Evolutionary conservation across 2,113 vertebrate species (phyloP).

Genomic region (Craseonycteris thonglongyai): DNA sequence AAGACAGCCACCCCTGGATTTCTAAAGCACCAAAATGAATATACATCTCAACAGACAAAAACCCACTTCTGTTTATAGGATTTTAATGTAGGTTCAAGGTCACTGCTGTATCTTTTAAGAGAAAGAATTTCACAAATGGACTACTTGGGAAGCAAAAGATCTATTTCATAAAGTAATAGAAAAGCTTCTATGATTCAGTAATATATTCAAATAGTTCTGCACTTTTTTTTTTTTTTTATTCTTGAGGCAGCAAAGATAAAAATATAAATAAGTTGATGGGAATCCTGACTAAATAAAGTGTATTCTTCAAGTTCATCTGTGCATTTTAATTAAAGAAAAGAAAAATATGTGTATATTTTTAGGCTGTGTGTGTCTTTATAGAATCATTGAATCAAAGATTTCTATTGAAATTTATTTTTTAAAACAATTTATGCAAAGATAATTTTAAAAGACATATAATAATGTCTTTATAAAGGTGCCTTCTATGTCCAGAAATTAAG

Average conservation of each 20-base stretch:
- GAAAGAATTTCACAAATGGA: not conserved
- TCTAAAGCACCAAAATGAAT: not conserved
- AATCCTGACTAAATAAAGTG: not conserved
- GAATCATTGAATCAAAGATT: not conserved
- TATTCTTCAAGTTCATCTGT: not conserved
- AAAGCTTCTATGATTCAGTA: not conserved
- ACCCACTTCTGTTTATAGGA: not conserved
- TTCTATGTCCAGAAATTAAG: not conserved
- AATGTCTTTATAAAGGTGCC: not conserved
- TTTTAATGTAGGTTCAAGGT: not conserved
- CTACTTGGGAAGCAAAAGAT: not conserved
- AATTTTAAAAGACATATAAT: not conserved
- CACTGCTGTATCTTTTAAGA: not conserved
- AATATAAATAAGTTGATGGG: not conserved
- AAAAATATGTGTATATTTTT: not conserved
- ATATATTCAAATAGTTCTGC: not conserved
- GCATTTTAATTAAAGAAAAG: not conserved
- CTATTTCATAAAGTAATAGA: not conserved
- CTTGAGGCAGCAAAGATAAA: not conserved
- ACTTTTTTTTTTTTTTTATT: not conserved
- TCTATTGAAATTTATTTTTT: not conserved
- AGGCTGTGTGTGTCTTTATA: not conserved
- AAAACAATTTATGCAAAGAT: not conserved
- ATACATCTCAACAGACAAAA: not conserved
- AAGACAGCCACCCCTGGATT: not conserved